These are phyloP conservation scores for Chrysopilus asiliformis DNA, from an alignment of 2,888 invertebrate species.

Conservation along the genomic window DNA sequence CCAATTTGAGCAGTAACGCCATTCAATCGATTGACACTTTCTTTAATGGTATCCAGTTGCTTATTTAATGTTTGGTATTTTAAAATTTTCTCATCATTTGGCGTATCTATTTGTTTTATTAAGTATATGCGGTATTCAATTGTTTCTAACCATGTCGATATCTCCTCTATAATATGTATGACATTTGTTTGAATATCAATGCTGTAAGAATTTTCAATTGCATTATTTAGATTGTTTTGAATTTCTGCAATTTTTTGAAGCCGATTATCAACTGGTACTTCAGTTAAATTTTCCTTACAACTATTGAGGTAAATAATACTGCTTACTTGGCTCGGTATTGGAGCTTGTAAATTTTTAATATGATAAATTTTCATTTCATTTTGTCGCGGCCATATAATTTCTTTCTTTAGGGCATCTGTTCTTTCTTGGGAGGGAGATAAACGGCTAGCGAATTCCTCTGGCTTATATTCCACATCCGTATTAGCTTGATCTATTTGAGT, in stretches of 20 bases:
- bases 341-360: no score
- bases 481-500: no score
- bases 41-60: constrained; percentile 52
- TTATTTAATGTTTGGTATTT: constrained; percentile 49
- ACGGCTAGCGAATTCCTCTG: no score
- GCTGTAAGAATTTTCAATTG: constrained; percentile 44
- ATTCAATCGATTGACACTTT: constrained; percentile 49
- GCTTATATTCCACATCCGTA: no score
- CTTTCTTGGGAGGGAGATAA: no score
- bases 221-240: constrained; percentile 30
- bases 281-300: constrained; percentile 42
- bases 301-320: no score
- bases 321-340: constrained; percentile 43
- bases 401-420: no score
- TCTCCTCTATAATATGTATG: constrained; percentile 62
- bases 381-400: no score
- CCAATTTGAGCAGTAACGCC: no score
- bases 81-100: constrained; percentile 45
- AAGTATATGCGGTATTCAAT: constrained; percentile 66
- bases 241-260: constrained; percentile 44
- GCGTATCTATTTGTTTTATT: constrained; percentile 44
- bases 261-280: constrained; percentile 42
- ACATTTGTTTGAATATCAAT: constrained; percentile 52
- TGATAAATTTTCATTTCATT: no score
- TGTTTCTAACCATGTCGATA: constrained; percentile 73